Evolutionary conservation across 2,888 invertebrate genomes (phyloP), one percentile per base, ranked within the genome.

Genomic region (Mimas tiliae): DNA sequence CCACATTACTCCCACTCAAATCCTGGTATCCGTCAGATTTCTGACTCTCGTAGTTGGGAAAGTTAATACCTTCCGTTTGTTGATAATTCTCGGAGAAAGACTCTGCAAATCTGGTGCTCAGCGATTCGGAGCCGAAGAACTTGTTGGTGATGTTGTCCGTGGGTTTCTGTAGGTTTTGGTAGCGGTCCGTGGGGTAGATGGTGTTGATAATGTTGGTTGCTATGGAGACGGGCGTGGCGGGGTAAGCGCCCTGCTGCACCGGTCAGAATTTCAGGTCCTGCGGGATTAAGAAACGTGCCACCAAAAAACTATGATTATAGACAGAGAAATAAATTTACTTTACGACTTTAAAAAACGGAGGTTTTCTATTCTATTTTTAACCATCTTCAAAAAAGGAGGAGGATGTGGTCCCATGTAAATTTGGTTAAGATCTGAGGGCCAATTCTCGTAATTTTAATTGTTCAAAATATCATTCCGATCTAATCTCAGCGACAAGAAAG

Each of bases 251-350:
- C 84, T 87, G 90, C 7, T 87, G 88, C 74, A 86, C 80, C 81
- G 94, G 95, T 95, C 95, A 95, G 94, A 95, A 95, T 80, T 95
- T 95, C 86, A 95, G 81, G 75, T 95, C 95, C 94, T 94, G 84
- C 0, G 74, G 81, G 69, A 19, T 19, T 27, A n/a, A n/a, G n/a
- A n/a, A n/a, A n/a, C n/a, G n/a, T n/a, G n/a, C n/a, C n/a, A n/a
- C n/a, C n/a, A 50, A 51, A 21, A 47, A 64, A 64, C 34, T 6
- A 34, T 6, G 34, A n/a, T n/a, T n/a, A n/a, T n/a, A n/a, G n/a
- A n/a, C n/a, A n/a, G n/a, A n/a, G n/a, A n/a, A n/a, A n/a, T n/a
- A n/a, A n/a, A n/a, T n/a, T n/a, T n/a, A n/a, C n/a, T n/a, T n/a
- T n/a, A n/a, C n/a, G n/a, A n/a, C n/a, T n/a, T n/a, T n/a, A n/a